phyloP scores from a whole-genome alignment of 2,113 vertebrate species.

The Cardinalis cardinalis region DNA sequence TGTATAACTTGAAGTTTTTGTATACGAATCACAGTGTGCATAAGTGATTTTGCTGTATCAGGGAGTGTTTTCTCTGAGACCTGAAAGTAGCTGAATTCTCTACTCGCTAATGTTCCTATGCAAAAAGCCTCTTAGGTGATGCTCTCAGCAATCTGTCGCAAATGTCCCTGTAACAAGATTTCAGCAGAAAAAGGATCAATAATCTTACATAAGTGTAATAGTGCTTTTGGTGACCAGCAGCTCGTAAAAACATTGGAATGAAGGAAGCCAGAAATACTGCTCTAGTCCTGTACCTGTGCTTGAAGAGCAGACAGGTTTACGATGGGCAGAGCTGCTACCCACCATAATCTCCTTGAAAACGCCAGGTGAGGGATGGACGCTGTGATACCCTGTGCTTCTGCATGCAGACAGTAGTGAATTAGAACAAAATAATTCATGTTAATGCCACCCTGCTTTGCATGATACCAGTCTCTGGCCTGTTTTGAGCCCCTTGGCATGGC shows the following conservation, averaged over 20 bases:
- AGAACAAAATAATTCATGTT: not conserved
- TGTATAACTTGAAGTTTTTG: not conserved
- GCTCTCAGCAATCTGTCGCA: not conserved
- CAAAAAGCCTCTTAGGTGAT: not conserved
- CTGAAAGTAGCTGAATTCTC: not conserved
- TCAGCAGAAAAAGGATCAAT: not conserved
- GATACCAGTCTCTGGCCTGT: not conserved
- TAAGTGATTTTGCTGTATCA: not conserved
- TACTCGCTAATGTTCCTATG: not conserved
- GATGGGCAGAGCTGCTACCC: not conserved
- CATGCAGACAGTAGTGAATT: not conserved
- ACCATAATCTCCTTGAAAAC: not conserved
- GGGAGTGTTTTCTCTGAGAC: not conserved
- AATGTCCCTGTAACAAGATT: not conserved
- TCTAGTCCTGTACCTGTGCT: not conserved
- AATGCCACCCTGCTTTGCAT: not conserved
- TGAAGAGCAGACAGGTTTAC: not conserved
- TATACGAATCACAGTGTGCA: not conserved
- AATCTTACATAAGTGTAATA: not conserved
- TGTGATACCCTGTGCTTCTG: not conserved
- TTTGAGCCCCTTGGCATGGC: not conserved
- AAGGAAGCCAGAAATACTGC: not conserved
- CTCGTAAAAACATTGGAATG: not conserved
- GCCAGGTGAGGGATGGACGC: fast-evolving
- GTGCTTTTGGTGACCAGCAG: not conserved